These are phyloP conservation scores for Xanthostigma xanthostigma DNA, from an alignment of 2,888 invertebrate species.

Conservation along the genomic window DNA sequence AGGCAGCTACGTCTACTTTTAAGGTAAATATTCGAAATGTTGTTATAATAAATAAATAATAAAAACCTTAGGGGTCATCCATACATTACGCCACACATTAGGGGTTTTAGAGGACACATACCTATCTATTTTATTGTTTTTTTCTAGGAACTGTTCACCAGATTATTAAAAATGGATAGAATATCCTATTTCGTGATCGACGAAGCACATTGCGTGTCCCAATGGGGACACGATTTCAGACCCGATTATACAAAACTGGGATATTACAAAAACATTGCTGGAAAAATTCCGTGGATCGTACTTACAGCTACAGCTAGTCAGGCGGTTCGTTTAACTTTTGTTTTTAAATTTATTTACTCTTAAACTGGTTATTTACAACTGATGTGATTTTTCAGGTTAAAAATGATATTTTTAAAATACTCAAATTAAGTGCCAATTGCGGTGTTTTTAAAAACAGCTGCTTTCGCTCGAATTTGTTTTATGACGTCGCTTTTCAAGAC, in stretches of 20 bases:
- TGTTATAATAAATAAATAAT: neutral
- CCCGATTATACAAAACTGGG: slow-evolving; percentile 90
- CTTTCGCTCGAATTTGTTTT: slow-evolving; percentile 85
- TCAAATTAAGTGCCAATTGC: slow-evolving; percentile 35
- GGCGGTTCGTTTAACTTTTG: slow-evolving; percentile 26
- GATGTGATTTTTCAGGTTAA: slow-evolving; percentile 42
- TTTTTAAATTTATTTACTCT: slow-evolving; percentile 1
- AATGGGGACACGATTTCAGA: slow-evolving; percentile 98
- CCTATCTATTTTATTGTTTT: slow-evolving; percentile 5
- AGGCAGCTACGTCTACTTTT: slow-evolving; percentile 69
- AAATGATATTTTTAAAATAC: slow-evolving; percentile 63
- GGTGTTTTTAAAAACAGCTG: slow-evolving; percentile 64
- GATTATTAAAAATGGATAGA: slow-evolving; percentile 57
- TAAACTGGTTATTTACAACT: neutral
- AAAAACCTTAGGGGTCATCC: too few relatives aligned
- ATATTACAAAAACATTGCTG: slow-evolving; percentile 41
- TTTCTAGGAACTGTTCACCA: slow-evolving; percentile 41
- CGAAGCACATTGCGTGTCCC: slow-evolving; percentile 95
- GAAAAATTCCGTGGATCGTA: slow-evolving; percentile 71
- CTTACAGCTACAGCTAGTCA: slow-evolving; percentile 88
- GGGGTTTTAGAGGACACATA: too few relatives aligned
- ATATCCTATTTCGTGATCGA: slow-evolving; percentile 87
- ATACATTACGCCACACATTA: too few relatives aligned
- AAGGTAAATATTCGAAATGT: slow-evolving; percentile 27
- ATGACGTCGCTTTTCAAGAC: slow-evolving; percentile 86